phyloP scores from a whole-genome alignment of 2,113 vertebrate species.

The Cryptotis parvus region DNA sequence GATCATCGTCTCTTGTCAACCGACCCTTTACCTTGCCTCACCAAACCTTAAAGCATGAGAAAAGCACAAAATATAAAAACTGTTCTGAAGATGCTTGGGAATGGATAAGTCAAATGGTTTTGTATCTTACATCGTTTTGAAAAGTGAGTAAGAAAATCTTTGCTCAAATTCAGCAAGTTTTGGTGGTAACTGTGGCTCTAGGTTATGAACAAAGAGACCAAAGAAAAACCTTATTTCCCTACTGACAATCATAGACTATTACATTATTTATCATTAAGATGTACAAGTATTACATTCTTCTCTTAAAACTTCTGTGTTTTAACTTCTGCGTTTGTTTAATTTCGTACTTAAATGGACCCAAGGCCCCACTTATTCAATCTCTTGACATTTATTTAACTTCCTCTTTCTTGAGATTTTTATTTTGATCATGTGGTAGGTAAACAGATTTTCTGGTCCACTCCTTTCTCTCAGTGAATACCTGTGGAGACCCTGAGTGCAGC shows the following conservation, averaged over 20 bases:
- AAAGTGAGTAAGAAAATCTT: constrained; percentile 22
- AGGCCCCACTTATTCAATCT: neutral
- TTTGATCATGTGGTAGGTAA: constrained; percentile 12
- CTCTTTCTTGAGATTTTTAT: neutral
- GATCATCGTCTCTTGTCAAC: neutral
- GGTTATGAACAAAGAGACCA: neutral
- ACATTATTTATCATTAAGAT: neutral
- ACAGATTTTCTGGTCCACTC: neutral
- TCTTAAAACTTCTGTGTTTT: constrained; percentile 13
- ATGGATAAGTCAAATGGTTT: constrained; percentile 2
- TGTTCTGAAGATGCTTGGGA: constrained; percentile 25
- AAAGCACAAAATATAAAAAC: neutral
- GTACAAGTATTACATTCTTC: neutral
- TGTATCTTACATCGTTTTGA: neutral
- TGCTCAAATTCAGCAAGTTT: constrained; percentile 2
- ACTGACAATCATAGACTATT: neutral
- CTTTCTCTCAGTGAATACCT: constrained; percentile 20
- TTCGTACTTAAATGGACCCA: neutral
- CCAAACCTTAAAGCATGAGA: neutral
- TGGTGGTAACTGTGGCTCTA: neutral
- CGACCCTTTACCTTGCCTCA: neutral
- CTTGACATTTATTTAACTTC: neutral
- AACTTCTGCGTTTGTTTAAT: neutral
- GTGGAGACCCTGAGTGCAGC: neutral
- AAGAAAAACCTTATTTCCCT: too few relatives aligned